Evolutionary conservation across 2,113 vertebrate genomes (phyloP).

Genomic region (Meriones unguiculatus): DNA sequence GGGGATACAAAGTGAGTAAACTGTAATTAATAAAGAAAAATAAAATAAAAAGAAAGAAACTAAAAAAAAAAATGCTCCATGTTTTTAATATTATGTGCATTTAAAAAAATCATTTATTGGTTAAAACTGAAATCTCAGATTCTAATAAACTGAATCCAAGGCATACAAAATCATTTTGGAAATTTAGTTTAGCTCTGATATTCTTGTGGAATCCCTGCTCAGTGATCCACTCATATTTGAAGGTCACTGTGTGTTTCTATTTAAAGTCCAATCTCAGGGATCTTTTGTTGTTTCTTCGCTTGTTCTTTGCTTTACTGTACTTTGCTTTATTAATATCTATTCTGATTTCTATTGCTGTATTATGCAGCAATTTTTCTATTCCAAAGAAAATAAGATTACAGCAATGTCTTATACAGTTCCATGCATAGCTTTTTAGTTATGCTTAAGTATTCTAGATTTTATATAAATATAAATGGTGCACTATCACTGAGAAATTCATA

Average conservation of each 20-base stretch:
- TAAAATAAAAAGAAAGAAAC: too few species aligned
- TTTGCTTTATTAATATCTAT: neutral
- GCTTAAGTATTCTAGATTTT: neutral
- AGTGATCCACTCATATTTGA: neutral
- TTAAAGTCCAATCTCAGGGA: fast-evolving
- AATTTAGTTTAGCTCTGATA: neutral
- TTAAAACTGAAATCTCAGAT: neutral
- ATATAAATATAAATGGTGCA: neutral
- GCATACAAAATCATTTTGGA: neutral
- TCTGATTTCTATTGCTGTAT: neutral
- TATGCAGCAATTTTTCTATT: neutral
- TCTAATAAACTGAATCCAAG: neutral
- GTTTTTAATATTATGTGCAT: neutral
- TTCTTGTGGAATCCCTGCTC: neutral
- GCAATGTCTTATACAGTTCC: neutral
- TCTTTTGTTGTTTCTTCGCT: neutral
- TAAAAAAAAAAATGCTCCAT: neutral
- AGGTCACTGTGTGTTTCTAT: neutral
- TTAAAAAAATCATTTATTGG: neutral
- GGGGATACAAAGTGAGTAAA: too few species aligned
- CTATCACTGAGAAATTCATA: neutral
- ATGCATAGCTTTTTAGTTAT: neutral
- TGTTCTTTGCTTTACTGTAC: neutral
- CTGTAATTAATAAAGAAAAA: too few species aligned
- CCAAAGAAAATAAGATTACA: neutral